These are phyloP conservation scores for Sebastes vulpes DNA, from an alignment of 2,797 vertebrate species.

Conservation along the genomic window DNA sequence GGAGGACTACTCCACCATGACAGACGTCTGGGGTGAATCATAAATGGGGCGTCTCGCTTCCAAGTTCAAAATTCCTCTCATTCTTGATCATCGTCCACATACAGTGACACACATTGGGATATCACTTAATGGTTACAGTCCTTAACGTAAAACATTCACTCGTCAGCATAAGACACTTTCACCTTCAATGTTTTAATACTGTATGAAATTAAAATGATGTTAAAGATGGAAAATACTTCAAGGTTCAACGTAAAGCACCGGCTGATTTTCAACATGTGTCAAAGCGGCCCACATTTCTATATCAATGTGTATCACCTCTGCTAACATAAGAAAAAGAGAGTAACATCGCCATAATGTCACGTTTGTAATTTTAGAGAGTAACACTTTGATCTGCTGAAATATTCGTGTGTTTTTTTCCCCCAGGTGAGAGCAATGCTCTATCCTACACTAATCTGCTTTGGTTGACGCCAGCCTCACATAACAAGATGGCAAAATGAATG, in stretches of 20 bases:
- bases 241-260: not conserved
- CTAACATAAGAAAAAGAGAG: not conserved
- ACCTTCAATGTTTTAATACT: not conserved
- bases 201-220: conserved; percentile 21
- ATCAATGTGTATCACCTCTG: not conserved
- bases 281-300: not conserved
- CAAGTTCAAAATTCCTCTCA: conserved; percentile 41
- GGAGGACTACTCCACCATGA: conserved; percentile 35
- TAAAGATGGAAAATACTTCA: conserved; percentile 20
- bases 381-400: conserved; percentile 55
- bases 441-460: conserved; percentile 73
- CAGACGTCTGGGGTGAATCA: conserved; percentile 41
- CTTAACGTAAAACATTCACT: not conserved
- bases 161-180: not conserved
- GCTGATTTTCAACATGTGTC: conserved; percentile 22
- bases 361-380: conserved; percentile 19
- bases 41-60: conserved; percentile 20
- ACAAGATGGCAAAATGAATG: conserved; percentile 82
- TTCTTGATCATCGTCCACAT: conserved; percentile 16
- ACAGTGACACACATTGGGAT: conserved; percentile 1
- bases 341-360: conserved; percentile 4
- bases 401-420: conserved; percentile 40
- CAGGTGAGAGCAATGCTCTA: conserved; percentile 67
- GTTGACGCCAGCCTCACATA: conserved; percentile 70
- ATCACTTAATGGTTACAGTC: not conserved